Percentiles rank a stretch among this genome's conserved stretches.
phyloP scores from a whole-genome alignment of 2,888 invertebrate species.

The Drosophila quasianomalipes region DNA sequence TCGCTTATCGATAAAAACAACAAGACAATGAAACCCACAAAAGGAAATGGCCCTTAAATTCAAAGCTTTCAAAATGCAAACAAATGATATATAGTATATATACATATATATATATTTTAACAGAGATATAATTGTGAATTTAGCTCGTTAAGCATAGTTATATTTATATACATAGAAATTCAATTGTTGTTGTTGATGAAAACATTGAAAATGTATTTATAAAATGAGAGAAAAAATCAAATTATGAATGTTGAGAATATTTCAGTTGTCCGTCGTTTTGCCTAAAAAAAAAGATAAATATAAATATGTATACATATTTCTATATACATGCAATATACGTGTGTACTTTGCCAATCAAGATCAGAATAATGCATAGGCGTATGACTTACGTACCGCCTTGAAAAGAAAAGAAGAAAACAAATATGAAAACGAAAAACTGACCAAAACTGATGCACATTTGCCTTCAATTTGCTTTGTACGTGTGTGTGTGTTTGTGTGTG shows the following conservation, averaged over 20 bases:
- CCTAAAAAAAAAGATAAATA: conserved; percentile 28
- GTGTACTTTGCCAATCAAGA: conserved; percentile 24
- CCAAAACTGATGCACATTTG: conserved; percentile 34
- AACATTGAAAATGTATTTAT: conserved; percentile 79
- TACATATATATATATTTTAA: conserved; percentile 32
- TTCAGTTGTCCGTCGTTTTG: conserved; percentile 53
- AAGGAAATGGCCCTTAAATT: conserved; percentile 52
- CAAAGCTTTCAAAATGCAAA: conserved; percentile 64
- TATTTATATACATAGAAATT: conserved; percentile 60
- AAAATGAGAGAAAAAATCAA: conserved; percentile 38
- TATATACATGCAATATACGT: conserved; percentile 13
- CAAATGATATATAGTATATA: conserved; percentile 16
- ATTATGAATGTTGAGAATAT: conserved; percentile 60
- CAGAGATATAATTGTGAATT: conserved; percentile 64
- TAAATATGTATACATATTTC: conserved; percentile 17
- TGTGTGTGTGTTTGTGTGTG: conserved; percentile 13
- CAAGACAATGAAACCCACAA: conserved; percentile 27
- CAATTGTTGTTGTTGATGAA: conserved; percentile 76
- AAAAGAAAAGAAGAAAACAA: background rate
- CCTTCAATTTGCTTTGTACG: conserved; percentile 39
- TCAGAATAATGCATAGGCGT: background rate
- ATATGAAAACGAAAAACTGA: conserved; percentile 1
- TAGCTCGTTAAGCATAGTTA: conserved; percentile 68
- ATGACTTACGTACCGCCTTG: conserved; percentile 3
- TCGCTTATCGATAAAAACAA: conserved; percentile 29